phyloP scores from a whole-genome alignment of 2,888 invertebrate species.

The Morpho helenor region DNA sequence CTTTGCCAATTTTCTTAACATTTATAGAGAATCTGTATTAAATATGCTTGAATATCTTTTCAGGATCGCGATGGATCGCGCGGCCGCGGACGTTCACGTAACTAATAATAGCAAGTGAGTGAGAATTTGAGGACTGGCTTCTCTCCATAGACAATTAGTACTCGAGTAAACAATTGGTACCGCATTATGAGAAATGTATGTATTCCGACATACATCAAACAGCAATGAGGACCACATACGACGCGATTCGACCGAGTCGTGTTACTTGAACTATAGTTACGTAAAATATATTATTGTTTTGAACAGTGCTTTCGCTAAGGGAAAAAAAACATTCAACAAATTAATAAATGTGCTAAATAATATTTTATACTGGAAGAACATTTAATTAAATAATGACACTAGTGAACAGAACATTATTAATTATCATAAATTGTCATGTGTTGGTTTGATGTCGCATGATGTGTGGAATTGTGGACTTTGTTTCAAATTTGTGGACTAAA shows the following conservation, averaged over 20 bases:
- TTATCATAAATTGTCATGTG: conserved; percentile 55
- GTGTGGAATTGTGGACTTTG: conserved; percentile 74
- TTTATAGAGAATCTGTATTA: neutral
- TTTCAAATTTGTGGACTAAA: conserved; percentile 78
- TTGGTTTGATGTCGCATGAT: conserved; percentile 46
- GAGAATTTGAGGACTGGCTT: conserved; percentile 71
- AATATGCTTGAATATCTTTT: conserved; percentile 31
- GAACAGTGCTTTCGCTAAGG: conserved; percentile 71
- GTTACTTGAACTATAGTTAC: conserved; percentile 67
- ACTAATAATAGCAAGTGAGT: conserved; percentile 54
- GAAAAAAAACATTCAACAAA: conserved; percentile 71
- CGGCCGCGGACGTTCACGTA: conserved; percentile 70
- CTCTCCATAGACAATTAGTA: conserved; percentile 77
- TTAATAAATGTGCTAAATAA: conserved; percentile 72
- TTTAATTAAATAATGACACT: conserved; percentile 65
- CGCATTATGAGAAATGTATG: conserved; percentile 57
- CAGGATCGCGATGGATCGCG: conserved; percentile 73
- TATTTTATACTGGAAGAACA: conserved; percentile 74
- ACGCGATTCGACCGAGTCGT: conserved; percentile 53
- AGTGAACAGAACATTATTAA: conserved; percentile 73
- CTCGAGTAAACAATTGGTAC: conserved; percentile 68
- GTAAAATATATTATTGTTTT: conserved; percentile 72
- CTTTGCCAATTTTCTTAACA: neutral
- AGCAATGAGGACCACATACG: conserved; percentile 44
- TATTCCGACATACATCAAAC: conserved; percentile 43